These are phyloP conservation scores for Cepaea nemoralis DNA, from an alignment of 1,140 invertebrate species.

Conservation along the genomic window DNA sequence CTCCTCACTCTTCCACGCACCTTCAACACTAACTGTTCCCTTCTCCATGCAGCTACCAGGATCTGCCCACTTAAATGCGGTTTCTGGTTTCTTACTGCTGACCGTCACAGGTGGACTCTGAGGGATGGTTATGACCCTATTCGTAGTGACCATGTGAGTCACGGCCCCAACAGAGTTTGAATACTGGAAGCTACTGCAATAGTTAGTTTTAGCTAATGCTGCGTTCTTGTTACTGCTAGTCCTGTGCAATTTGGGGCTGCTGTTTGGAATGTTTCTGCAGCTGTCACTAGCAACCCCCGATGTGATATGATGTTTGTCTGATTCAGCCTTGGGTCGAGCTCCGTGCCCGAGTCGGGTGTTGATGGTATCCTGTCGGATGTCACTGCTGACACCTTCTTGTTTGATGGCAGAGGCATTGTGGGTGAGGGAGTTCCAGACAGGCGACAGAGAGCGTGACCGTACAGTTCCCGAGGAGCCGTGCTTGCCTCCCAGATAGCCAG, in stretches of 20 bases:
- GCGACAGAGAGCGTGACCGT: constrained; percentile 52
- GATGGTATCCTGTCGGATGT: not conserved
- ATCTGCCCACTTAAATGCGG: not conserved
- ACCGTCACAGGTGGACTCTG: not conserved
- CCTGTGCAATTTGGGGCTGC: not conserved
- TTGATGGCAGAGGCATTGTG: constrained; percentile 59
- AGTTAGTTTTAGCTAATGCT: not conserved
- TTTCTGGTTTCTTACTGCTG: not conserved
- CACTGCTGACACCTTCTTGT: constrained; percentile 30
- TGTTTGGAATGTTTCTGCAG: constrained; percentile 6
- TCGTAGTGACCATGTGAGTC: not conserved
- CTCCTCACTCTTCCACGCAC: not conserved
- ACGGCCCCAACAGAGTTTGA: not conserved
- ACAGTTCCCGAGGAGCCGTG: constrained; percentile 37
- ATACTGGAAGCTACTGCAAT: not conserved
- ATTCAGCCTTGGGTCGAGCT: constrained; percentile 9
- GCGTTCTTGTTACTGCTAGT: not conserved
- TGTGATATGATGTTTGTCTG: not conserved
- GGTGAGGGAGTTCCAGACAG: constrained; percentile 57
- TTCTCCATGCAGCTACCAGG: not conserved
- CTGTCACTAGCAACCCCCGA: not conserved
- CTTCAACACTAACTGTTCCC: not conserved
- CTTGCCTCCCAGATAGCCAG: not conserved
- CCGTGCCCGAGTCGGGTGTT: constrained; percentile 3
- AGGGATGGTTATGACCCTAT: not conserved